Base-by-base conservation (phyloP, 2,113 vertebrate genomes). In the Pongo pygmaeus region DNA sequence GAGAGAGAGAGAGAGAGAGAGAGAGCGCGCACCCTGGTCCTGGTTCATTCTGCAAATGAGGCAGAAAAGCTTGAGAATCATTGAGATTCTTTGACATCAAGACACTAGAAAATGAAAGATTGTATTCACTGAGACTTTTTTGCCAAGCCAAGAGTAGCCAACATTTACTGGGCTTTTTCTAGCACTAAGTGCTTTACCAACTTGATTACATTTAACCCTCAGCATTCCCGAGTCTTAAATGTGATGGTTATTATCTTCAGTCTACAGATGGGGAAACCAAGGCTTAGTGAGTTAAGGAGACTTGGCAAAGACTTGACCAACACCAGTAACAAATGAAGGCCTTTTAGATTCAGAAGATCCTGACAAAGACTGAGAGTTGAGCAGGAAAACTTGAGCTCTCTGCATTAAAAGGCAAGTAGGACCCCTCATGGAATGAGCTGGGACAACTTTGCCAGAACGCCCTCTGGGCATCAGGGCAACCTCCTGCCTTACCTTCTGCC, bases 61-160 rank as follows among this genome's bases (percentile, higher is more conserved):
- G 84, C 92, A 96, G 86, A 92, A 96, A 96, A 96, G 79, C 90
- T 88, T 81, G 64, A 97, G 92, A 98, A 97, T 95, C 70, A 75
- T 95, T 6, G 17, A 64, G 75, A 97, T 96, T 95, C 79, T 92
- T 94, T 97, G 96, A 87, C 77, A 95, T 81, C 30, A 50, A 93
- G 57, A 97, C 35, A 88, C 59, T 43, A 94, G 77, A 72, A 96
- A 97, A 92, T 96, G 55, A 87, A 97, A 97, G 90, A 88, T 80
- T 77, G 13, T 70, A 78, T 96, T 96, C 93, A 96, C 32, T 77
- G 83, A 90, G 84, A 92, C 40, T 57, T 95, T 93, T 80, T 94
- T 23, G 64, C 61, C 52, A 91, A 59, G 77, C 38, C n/a, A 84
- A 92, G 72, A 81, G 43, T 72, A 57, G 57, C 77, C 57, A 81